phyloP scores from a whole-genome alignment of 2,797 vertebrate species.

The Siniperca obscura region DNA sequence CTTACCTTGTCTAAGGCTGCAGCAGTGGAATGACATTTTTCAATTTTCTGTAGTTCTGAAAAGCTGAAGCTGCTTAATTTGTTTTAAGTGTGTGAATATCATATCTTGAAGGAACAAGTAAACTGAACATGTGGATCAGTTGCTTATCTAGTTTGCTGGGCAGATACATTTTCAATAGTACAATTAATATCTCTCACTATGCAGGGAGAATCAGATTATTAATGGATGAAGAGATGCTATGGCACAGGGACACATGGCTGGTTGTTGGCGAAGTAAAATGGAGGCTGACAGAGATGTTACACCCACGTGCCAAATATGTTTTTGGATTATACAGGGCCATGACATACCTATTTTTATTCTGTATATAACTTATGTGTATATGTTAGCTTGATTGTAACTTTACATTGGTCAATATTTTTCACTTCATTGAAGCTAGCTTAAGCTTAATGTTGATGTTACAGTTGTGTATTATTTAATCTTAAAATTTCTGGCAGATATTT shows the following conservation, averaged over 20 bases:
- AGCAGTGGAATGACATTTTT: background rate
- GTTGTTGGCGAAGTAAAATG: background rate
- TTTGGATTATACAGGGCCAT: background rate
- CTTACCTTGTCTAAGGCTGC: background rate
- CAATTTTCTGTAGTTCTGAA: background rate
- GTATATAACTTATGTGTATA: background rate
- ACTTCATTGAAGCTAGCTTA: background rate
- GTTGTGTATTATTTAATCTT: background rate
- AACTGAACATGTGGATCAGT: background rate
- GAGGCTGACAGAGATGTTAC: conserved; percentile 22
- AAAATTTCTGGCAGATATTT: background rate
- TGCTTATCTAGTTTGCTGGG: background rate
- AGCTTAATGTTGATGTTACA: background rate
- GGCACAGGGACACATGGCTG: conserved; percentile 8
- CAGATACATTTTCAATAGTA: background rate
- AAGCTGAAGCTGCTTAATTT: background rate
- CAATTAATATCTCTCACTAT: background rate
- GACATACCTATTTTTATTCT: background rate
- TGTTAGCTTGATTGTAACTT: background rate
- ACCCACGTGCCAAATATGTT: conserved; percentile 3
- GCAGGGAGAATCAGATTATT: conserved; percentile 1
- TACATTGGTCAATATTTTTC: background rate
- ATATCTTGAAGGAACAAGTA: background rate
- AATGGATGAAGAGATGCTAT: conserved; percentile 1
- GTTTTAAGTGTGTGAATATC: background rate